These are phyloP conservation scores for Patiria miniata DNA, from an alignment of 35 echinoderm and acorn worm species.

Conservation along the genomic window DNA sequence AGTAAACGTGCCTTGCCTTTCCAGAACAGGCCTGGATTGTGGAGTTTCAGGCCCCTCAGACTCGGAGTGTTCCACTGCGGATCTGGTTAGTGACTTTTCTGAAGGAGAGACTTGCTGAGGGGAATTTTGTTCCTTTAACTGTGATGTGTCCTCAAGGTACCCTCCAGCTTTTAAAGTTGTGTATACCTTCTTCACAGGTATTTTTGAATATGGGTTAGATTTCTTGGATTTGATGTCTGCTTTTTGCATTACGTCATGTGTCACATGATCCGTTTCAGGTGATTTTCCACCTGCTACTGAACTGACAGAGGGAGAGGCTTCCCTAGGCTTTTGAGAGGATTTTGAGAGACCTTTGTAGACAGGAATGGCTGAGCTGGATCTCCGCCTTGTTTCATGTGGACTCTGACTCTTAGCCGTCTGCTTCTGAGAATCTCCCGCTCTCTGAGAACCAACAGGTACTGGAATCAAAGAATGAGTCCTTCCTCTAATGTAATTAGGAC, in stretches of 20 bases:
- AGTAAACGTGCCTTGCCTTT: constrained; percentile 12
- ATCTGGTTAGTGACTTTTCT: background rate
- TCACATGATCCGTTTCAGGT: too few relatives aligned
- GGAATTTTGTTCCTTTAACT: background rate
- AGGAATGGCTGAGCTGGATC: background rate
- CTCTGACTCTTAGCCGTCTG: background rate
- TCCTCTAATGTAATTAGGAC: background rate
- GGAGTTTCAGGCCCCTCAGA: background rate
- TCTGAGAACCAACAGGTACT: background rate
- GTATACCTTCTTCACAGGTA: background rate
- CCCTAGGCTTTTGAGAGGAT: background rate
- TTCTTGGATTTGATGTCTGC: background rate
- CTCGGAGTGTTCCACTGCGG: background rate
- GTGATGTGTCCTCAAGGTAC: background rate
- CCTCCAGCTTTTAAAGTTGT: background rate
- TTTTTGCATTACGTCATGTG: background rate
- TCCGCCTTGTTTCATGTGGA: background rate
- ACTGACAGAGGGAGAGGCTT: background rate
- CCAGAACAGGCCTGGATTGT: background rate
- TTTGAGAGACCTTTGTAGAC: constrained; percentile 10
- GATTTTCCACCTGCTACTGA: too few relatives aligned
- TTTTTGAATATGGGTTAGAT: background rate
- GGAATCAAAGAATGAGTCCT: background rate
- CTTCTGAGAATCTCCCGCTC: too few relatives aligned
- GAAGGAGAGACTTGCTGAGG: background rate